These are phyloP conservation scores for Pomatostomus ruficeps DNA, from an alignment of 2,113 vertebrate genomes.

Conservation along the genomic window DNA sequence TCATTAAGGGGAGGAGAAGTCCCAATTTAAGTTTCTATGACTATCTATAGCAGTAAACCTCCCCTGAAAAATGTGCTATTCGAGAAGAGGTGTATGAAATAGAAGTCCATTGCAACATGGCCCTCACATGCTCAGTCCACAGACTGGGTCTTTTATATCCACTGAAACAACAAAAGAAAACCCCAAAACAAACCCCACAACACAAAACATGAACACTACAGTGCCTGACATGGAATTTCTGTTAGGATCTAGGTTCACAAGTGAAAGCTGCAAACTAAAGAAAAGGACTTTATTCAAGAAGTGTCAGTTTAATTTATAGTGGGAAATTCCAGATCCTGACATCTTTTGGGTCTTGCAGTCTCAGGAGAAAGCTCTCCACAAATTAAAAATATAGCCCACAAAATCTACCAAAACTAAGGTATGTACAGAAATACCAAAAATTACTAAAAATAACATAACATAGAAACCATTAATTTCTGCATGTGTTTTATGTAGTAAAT, in stretches of 20 bases:
- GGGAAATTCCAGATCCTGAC: not conserved
- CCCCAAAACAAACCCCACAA: not conserved
- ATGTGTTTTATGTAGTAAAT: not conserved
- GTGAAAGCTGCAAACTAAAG: not conserved
- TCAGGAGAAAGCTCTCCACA: not conserved
- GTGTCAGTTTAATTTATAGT: not conserved
- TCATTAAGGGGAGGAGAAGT: not conserved
- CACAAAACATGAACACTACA: not conserved
- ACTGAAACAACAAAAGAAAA: not conserved
- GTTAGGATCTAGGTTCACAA: not conserved
- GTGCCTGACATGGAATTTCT: not conserved
- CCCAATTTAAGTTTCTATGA: not conserved
- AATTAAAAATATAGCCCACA: not conserved
- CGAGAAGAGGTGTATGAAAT: not conserved
- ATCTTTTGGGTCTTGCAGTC: not conserved
- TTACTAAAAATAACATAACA: not conserved
- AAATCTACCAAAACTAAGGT: not conserved
- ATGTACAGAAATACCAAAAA: not conserved
- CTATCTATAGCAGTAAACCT: not conserved
- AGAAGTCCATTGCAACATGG: not conserved
- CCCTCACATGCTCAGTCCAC: not conserved
- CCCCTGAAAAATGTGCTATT: not conserved
- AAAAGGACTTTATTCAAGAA: not conserved
- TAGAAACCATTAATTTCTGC: not conserved
- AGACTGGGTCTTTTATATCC: not conserved